Evolutionary conservation across 2,113 vertebrate genomes (phyloP).

Genomic region (Rhinolophus ferrumequinum): DNA sequence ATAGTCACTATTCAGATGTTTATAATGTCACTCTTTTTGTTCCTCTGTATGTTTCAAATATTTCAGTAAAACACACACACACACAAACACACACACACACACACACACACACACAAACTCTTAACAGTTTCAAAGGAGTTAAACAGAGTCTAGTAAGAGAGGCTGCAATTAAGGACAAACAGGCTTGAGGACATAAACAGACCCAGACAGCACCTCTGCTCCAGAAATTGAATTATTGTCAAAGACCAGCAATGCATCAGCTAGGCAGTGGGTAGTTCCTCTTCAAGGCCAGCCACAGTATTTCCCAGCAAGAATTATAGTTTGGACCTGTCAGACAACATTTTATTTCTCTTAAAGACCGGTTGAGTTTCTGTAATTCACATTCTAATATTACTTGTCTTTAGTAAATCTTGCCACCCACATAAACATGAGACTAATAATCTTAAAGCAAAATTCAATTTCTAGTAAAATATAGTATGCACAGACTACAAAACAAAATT

Average conservation of each 20-base stretch:
- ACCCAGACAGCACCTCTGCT: neutral
- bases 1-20: neutral
- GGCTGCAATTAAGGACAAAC: neutral
- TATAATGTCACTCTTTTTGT: neutral
- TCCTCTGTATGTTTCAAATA: neutral
- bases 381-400: neutral
- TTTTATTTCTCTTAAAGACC: neutral
- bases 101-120: no score
- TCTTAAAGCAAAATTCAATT: slow-evolving; percentile 9
- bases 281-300: neutral
- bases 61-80: neutral
- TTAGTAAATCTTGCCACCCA: neutral
- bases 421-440: neutral
- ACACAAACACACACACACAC: neutral
- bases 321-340: neutral
- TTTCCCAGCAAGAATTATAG: slow-evolving; percentile 18
- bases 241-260: neutral
- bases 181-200: neutral
- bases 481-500: neutral
- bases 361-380: neutral
- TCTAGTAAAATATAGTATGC: neutral
- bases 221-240: neutral
- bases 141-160: neutral
- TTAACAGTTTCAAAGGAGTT: slow-evolving; percentile 12
- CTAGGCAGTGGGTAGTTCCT: neutral